Base-by-base conservation (phyloP, 2,888 invertebrate species). In the Mesodorylaimus sp. region DNA sequence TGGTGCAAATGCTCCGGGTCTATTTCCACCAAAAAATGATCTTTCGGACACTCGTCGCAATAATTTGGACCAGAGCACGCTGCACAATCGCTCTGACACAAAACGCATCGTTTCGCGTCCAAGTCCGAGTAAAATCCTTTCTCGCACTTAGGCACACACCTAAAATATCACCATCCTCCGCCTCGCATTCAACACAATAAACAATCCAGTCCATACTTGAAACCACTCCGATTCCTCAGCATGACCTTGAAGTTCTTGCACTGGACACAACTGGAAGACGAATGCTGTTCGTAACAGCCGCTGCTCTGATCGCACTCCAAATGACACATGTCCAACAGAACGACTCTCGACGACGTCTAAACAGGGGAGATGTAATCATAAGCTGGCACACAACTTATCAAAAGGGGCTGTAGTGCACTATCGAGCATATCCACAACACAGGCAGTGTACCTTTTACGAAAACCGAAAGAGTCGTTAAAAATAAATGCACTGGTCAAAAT, bases 1-100 rank as follows among this genome's bases (percentile, higher is more conserved):
- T 65, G 61, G 47, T 61, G 60, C 45, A 59, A 56, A 21, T 48
- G 49, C 1, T 58, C 58, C 51, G 59, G 58, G 29, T 59, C 61
- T 21, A 60, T 59, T 42, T 65, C 62, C 41, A 64, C 58, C 25
- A 64, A 56, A 27, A 63, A 48, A 44, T 55, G 58, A n/a, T 59
- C 59, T 5, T 60, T 59, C 13, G 59, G 59, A 53, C 64, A 64
- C 3, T 61, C 58, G 29, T 60, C 61, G 47, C 65, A 65, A 21
- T 57, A 54, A n/a, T 52, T 36, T 13, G 47, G 3, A 5, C 32
- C 25, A 16, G 24, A 26, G 19, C 50, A 52, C 16, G 43, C 28
- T 26, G 3, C 16, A 23, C 50, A 52, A 1, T 24, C 25, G 21
- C 1, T 24, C 13, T 24, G 24, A 24, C 39, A 47, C 3, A 28